phyloP scores from a whole-genome alignment of 2,797 vertebrate genomes.

The Phyllotis vaccarum region DNA sequence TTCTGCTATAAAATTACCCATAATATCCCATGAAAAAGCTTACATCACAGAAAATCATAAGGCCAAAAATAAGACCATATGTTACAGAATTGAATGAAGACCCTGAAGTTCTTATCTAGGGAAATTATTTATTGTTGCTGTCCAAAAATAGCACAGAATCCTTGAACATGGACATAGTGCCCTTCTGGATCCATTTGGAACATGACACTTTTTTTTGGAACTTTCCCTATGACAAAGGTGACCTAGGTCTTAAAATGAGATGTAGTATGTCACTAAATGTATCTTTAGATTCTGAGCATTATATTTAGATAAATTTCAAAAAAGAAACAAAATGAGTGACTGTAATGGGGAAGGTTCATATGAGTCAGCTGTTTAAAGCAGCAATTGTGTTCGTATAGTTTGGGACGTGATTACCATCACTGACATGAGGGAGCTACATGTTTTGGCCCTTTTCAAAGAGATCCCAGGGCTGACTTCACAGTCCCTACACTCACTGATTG shows the following conservation, averaged over 20 bases:
- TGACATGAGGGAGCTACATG: neutral
- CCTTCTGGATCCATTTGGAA: neutral
- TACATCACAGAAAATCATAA: conserved; percentile 22
- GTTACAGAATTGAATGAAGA: conserved; percentile 2
- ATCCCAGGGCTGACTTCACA: neutral
- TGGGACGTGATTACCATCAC: neutral
- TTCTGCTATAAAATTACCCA: conserved; percentile 43
- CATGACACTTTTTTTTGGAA: neutral
- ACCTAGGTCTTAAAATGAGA: neutral
- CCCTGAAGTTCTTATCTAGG: conserved; percentile 39
- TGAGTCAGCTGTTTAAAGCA: neutral
- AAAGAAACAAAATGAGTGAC: neutral
- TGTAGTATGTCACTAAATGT: neutral
- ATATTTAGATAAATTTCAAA: conserved; percentile 2
- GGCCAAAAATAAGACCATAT: conserved; percentile 59
- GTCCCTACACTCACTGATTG: neutral
- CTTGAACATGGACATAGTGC: neutral
- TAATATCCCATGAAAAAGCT: conserved; percentile 44
- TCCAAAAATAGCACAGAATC: conserved; percentile 30
- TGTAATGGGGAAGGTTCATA: neutral
- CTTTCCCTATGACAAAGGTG: neutral
- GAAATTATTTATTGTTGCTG: neutral
- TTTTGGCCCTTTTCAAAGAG: neutral
- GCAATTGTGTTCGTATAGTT: neutral
- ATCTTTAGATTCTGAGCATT: neutral